These are phyloP conservation scores for Machaerirhynchus nigripectus DNA, from an alignment of 2,113 vertebrate genomes.

Conservation along the genomic window DNA sequence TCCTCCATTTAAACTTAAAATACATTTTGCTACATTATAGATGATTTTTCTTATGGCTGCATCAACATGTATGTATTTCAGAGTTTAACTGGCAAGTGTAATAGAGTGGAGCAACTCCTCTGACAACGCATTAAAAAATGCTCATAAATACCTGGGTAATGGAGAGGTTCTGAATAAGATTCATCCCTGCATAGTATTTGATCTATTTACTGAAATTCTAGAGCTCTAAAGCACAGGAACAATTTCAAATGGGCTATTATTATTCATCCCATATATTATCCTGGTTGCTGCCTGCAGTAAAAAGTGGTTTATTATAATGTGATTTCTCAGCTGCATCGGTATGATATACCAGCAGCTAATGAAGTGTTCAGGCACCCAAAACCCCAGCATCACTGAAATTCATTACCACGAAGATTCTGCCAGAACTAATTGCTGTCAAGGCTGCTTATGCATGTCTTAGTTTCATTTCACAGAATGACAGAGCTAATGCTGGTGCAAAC, in stretches of 20 bases:
- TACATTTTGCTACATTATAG: neutral
- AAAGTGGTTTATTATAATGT: conserved; percentile 38
- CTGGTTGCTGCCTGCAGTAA: conserved; percentile 24
- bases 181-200: neutral
- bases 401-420: conserved; percentile 22
- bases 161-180: neutral
- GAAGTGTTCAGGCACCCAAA: conserved; percentile 38
- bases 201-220: conserved; percentile 18
- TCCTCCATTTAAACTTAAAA: neutral
- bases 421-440: conserved; percentile 57
- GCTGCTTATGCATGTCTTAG: conserved; percentile 27
- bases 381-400: conserved; percentile 40
- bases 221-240: neutral
- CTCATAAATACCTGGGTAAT: neutral
- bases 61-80: neutral
- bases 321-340: conserved; percentile 42
- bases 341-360: conserved; percentile 32
- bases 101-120: neutral
- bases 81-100: neutral
- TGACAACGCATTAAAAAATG: neutral
- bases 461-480: neutral
- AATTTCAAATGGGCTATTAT: neutral
- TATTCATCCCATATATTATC: conserved; percentile 46
- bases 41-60: neutral
- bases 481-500: neutral